These are phyloP conservation scores for Neodon shergylaensis DNA, from an alignment of 2,113 vertebrate species.

Conservation along the genomic window DNA sequence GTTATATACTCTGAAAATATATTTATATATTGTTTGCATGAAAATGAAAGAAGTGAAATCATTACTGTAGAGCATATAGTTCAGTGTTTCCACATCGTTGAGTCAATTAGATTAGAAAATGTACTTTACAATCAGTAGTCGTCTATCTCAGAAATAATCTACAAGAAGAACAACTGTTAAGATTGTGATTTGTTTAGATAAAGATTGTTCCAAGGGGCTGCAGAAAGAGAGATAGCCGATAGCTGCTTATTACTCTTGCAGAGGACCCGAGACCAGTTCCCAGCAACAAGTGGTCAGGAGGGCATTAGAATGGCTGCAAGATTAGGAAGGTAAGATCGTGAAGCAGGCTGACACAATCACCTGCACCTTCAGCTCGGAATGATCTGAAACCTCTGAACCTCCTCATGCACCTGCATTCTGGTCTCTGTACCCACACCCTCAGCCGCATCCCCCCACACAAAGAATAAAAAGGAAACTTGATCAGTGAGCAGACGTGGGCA, in stretches of 20 bases:
- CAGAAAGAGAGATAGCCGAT: not conserved
- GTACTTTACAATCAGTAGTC: not conserved
- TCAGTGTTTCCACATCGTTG: not conserved
- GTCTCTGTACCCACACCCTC: not conserved
- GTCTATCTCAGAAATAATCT: not conserved
- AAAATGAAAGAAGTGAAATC: not conserved
- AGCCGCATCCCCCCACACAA: too few relatives aligned
- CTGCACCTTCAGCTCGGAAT: not conserved
- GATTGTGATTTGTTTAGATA: not conserved
- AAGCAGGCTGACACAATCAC: not conserved
- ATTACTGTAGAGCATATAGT: not conserved
- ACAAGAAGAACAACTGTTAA: not conserved
- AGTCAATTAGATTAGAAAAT: not conserved
- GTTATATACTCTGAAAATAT: constrained; percentile 2
- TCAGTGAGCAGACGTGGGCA: not conserved
- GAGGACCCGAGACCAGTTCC: not conserved
- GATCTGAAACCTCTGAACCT: not conserved
- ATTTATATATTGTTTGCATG: constrained; percentile 35
- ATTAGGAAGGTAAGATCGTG: not conserved
- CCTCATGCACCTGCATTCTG: not conserved
- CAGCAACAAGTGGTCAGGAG: not conserved
- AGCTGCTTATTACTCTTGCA: too few relatives aligned
- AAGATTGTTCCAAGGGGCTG: not conserved
- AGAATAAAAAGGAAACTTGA: not conserved
- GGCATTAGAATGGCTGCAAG: not conserved